Evolutionary conservation across 2,888 invertebrate genomes (phyloP), one percentile per base, ranked within the genome.

Genomic region (Pseudanteris insignis): DNA sequence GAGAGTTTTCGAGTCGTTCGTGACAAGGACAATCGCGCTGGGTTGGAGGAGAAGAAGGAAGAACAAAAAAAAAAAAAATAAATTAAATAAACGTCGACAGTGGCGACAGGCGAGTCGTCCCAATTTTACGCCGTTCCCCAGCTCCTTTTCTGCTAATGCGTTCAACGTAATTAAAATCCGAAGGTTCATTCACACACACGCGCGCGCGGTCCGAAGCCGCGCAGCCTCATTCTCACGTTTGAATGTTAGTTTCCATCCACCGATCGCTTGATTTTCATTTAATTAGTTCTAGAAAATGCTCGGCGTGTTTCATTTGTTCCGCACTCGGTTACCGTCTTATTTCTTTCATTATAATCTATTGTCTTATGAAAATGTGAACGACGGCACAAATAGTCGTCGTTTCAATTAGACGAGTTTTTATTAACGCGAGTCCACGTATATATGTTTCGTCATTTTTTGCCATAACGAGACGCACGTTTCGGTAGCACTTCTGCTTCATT

Each of bases 161-260:
- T 55, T 61, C 51, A 50, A 51, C 58, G 61, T 55, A 64, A 58
- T 64, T 64, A 64, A 61, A 61, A 70, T 70, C 63, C 58, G 53
- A 64, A 67, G 67, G 68, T 64, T 65, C 41, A 54, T 60, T 63
- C 51, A 54, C 53, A 46, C 62, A 61, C n/a, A n/a, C n/a, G n/a
- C n/a, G n/a, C n/a, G n/a, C 67, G 59, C 61, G 61, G 62, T 54
- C 63, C 55, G 53, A 59, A 57, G 65, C 67, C 66, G 66, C 68
- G 25, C 59, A 73, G 68, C 78, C 78, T 58, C 65, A 72, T 78
- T 78, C 78, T 74, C 78, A 78, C 73, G 76, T 53, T 63, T 68
- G 61, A 58, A 59, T 50, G 54, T 63, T 61, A 40, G 58, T 64
- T 63, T 57, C 55, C 47, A 54, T 50, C 67, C 66, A 32, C 65